Conservation (phyloP, 2,797 vertebrate species). For the Meriones psammophilus region DNA sequence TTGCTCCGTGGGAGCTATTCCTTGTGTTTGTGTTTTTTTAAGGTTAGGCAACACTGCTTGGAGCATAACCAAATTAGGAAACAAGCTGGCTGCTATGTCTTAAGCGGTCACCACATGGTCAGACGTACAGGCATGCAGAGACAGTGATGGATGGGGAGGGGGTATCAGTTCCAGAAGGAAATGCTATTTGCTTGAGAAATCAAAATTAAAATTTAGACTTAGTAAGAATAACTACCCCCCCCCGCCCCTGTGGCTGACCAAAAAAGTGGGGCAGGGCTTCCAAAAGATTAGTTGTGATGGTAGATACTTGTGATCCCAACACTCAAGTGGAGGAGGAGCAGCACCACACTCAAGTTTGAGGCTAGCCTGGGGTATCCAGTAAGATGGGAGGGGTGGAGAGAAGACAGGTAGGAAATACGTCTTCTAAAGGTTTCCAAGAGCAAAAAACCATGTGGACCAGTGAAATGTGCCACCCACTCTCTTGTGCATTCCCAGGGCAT, state of each 20-base stretch:
- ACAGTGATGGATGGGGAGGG: conserved; percentile 56
- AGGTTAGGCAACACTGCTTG: conserved; percentile 84
- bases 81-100: conserved; percentile 74
- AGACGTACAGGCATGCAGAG: conserved; percentile 63
- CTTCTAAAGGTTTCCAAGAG: background rate
- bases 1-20: conserved; percentile 76
- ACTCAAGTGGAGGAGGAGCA: background rate
- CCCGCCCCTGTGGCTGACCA: conserved; percentile 21
- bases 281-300: background rate
- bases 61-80: conserved; percentile 91
- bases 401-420: background rate
- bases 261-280: background rate
- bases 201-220: conserved; percentile 49
- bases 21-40: conserved; percentile 78
- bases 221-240: conserved; percentile 34
- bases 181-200: conserved; percentile 62
- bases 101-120: conserved; percentile 61
- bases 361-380: background rate
- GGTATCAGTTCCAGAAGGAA: conserved; percentile 55
- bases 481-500: background rate
- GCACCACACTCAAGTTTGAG: background rate
- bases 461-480: background rate
- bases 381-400: background rate
- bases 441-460: background rate
- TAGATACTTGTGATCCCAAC: background rate